phyloP scores from a whole-genome alignment of 2,888 invertebrate species.

The Macrosiphum euphorbiae region DNA sequence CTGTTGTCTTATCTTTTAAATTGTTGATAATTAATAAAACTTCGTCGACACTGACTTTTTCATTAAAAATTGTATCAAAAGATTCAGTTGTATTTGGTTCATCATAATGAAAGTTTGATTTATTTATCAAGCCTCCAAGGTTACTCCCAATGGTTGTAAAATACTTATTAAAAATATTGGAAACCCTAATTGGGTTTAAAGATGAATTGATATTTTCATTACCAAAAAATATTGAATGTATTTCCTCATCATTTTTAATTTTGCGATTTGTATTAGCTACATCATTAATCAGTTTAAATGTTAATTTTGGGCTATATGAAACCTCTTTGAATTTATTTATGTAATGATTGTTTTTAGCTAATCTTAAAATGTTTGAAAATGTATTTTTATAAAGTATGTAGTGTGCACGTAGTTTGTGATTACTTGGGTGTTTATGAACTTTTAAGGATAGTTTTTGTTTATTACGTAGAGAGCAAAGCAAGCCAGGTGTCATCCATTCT shows the following conservation, averaged over 20 bases:
- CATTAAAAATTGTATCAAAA: not conserved
- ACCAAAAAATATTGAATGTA: not conserved
- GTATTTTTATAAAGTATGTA: not conserved
- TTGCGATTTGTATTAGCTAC: not conserved
- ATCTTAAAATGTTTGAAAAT: conserved; percentile 1
- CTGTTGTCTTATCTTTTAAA: not conserved
- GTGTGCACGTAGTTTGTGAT: conserved; percentile 2
- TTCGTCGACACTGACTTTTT: not conserved
- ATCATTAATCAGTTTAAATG: conserved; percentile 2
- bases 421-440: not conserved
- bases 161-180: conserved; percentile 7
- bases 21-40: not conserved
- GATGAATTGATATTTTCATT: conserved; percentile 1
- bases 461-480: too few species aligned
- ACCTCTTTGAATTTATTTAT: conserved; percentile 3
- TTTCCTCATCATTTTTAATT: conserved; percentile 2
- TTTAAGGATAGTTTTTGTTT: not conserved
- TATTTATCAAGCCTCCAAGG: not conserved
- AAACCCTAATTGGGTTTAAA: not conserved
- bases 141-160: conserved; percentile 8
- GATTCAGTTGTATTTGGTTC: conserved; percentile 1
- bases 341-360: not conserved
- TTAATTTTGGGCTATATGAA: not conserved
- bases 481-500: too few species aligned
- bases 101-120: not conserved